Conservation (phyloP, 2,113 vertebrate species). For the Panthera tigris region DNA sequence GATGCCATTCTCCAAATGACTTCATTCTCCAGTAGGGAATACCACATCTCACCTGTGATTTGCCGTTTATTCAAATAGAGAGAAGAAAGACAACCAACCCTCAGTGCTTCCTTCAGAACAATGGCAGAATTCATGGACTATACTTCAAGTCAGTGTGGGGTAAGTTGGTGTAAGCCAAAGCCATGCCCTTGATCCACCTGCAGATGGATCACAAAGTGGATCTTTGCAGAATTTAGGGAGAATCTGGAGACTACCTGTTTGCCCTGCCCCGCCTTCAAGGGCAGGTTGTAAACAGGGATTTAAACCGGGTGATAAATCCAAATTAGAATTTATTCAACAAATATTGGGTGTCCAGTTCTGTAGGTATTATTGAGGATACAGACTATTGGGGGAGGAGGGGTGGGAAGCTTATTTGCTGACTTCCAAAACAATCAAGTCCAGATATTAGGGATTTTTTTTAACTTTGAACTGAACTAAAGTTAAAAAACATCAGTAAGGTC, state of each 20-base stretch:
- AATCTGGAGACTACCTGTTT: neutral
- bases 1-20: neutral
- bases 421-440: neutral
- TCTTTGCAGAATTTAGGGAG: conserved; percentile 1
- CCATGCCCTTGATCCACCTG: neutral
- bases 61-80: conserved; percentile 67
- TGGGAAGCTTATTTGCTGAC: neutral
- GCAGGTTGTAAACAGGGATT: neutral
- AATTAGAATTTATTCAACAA: conserved; percentile 15
- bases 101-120: conserved; percentile 87
- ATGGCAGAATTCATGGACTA: conserved; percentile 86
- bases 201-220: neutral
- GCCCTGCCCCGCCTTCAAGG: neutral
- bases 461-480: neutral
- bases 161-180: conserved; percentile 75
- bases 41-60: conserved; percentile 45
- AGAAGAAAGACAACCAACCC: conserved; percentile 67
- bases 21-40: neutral
- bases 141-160: conserved; percentile 90
- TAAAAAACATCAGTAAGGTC: neutral
- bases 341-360: neutral
- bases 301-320: conserved; percentile 19
- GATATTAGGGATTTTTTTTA: neutral
- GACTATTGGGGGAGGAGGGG: neutral
- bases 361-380: neutral